Evolutionary conservation across 2,113 vertebrate species (phyloP).

Genomic region (Tupaia tana): DNA sequence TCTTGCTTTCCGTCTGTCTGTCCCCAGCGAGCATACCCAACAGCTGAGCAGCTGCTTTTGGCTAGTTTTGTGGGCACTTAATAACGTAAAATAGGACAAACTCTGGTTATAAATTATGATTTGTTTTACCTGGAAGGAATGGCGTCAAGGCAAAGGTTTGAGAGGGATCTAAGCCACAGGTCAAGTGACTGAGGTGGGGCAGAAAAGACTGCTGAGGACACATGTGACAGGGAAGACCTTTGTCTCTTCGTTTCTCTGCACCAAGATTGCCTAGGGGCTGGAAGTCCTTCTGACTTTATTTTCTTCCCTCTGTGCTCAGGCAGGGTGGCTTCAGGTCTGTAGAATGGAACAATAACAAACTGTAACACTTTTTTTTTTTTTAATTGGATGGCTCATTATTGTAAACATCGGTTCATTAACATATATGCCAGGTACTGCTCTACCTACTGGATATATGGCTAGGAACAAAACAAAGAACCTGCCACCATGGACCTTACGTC

Average conservation of each 20-base stretch:
- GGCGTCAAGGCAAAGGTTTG: background rate
- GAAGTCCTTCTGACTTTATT: background rate
- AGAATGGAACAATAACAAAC: background rate
- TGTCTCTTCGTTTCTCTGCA: background rate
- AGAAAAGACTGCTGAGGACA: background rate
- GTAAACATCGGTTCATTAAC: conserved; percentile 1
- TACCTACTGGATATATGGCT: background rate
- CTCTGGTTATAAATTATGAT: background rate
- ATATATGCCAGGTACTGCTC: background rate
- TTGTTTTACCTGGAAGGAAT: background rate
- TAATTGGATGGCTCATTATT: background rate
- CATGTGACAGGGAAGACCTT: background rate
- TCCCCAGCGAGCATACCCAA: background rate
- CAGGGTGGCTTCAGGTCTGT: background rate
- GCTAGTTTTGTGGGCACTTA: background rate
- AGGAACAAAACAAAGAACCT: background rate
- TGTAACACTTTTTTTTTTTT: background rate
- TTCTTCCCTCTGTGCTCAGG: background rate
- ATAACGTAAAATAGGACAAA: background rate
- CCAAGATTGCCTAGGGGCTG: background rate
- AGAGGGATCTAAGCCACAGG: background rate
- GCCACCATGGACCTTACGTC: background rate
- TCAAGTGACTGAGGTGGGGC: background rate
- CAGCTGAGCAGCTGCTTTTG: background rate
- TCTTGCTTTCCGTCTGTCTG: no score